These are phyloP conservation scores for Mythimna pallens DNA, from an alignment of 2,888 invertebrate genomes.

Conservation along the genomic window DNA sequence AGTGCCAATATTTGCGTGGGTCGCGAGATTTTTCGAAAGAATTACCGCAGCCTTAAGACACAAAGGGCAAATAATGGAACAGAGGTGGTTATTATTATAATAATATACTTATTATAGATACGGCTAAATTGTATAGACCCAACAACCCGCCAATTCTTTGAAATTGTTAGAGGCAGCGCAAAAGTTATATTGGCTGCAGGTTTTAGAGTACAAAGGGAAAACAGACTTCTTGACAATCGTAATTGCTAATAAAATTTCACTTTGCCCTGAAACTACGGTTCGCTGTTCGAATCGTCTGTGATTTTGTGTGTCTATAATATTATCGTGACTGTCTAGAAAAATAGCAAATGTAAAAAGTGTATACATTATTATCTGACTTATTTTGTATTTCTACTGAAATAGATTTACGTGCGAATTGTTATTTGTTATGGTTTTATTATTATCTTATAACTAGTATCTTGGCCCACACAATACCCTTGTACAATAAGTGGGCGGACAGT, in stretches of 20 bases:
- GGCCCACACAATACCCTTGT: background rate
- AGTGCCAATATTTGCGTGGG: too few relatives aligned
- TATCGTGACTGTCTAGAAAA: slow-evolving; percentile 3
- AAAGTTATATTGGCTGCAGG: too few relatives aligned
- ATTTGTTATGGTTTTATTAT: background rate
- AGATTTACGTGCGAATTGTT: background rate
- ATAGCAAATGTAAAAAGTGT: background rate
- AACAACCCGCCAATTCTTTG: too few relatives aligned
- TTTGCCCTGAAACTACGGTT: background rate
- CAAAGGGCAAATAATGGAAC: too few relatives aligned
- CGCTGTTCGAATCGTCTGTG: background rate
- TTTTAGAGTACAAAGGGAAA: too few relatives aligned
- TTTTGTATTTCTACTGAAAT: background rate
- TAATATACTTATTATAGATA: too few relatives aligned
- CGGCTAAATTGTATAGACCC: too few relatives aligned
- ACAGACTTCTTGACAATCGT: background rate
- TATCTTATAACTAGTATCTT: background rate
- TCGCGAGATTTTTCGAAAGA: too few relatives aligned
- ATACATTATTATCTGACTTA: background rate
- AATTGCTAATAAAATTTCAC: background rate
- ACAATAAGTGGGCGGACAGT: background rate
- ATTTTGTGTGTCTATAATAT: background rate
- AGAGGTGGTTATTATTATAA: too few relatives aligned
- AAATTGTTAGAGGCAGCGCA: too few relatives aligned
- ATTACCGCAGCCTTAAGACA: too few relatives aligned